These are phyloP conservation scores for Tursiops truncatus DNA, from an alignment of 2,113 vertebrate species.

Conservation along the genomic window DNA sequence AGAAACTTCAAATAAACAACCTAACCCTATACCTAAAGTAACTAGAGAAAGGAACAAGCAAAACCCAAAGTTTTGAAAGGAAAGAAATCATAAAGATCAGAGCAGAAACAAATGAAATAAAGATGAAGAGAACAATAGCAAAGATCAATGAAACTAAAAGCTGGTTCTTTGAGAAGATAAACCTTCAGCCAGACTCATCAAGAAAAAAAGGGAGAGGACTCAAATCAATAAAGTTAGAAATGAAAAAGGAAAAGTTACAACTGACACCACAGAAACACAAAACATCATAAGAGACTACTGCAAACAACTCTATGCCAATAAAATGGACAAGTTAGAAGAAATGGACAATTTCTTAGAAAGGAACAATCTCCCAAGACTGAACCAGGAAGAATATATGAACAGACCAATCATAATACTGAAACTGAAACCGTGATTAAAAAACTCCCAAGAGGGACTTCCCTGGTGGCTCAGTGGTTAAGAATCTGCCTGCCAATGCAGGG, in stretches of 20 bases:
- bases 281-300: neutral
- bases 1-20: neutral
- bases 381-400: neutral
- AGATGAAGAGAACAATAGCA: neutral
- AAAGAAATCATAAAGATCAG: neutral
- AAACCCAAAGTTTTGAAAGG: neutral
- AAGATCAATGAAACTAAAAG: neutral
- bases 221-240: neutral
- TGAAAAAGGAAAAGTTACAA: neutral
- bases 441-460: neutral
- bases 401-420: neutral
- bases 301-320: neutral
- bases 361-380: neutral
- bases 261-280: neutral
- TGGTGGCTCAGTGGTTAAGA: no score
- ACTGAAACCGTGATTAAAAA: neutral
- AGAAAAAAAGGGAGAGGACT: neutral
- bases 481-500: no score
- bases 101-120: neutral
- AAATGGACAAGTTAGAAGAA: neutral
- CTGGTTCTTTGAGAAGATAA: neutral
- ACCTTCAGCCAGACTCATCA: neutral
- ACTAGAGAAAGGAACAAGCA: neutral
- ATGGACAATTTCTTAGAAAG: neutral
- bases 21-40: neutral